Base-by-base conservation (phyloP, 2,797 vertebrate genomes). In the Hippoglossus hippoglossus region DNA sequence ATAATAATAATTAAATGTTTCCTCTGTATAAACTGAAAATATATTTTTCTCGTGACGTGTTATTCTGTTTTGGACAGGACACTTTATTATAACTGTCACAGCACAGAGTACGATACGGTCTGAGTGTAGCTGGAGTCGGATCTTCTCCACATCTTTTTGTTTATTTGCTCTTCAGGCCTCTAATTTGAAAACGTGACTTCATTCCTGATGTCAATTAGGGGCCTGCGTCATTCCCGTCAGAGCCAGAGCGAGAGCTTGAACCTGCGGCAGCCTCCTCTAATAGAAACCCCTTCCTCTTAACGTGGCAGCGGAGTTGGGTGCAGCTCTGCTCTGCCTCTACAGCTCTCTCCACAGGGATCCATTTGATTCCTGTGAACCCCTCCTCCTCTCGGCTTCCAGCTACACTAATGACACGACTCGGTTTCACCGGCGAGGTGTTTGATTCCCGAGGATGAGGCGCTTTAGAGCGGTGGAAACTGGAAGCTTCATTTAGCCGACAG, bases 341-440 rank as follows among this genome's bases (percentile, higher is more conserved):
- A 78, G 56, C 67, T 74, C 76, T 67, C 80, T 63, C 78, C 10
- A 0, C 63, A 63, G 83, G 80, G 77, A 84, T 73, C 75, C 53
- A 34, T 80, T 72, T 83, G 54, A 78, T 83, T 83, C 79, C 73
- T 22, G n/a, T 6, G 25, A 55, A 54, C 67, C 67, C 64, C 59
- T 19, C 79, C 79, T 82, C 59, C 55, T 46, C 63, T 47, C 63
- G 3, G 84, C 70, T 69, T 75, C 63, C 67, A 65, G 75, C 73
- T 39, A 13, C 72, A 73, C 81, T 87, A 79, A 85, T 83, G 85
- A 84, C 71, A 76, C 9, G 49, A 71, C 59, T 74, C 6, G 15
- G 55, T 84, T 66, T 78, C 81, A 65, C 18, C 25, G 51, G 63
- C 9, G 19, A 67, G 63, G 47, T 34, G 71, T 86, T 74, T 83